phyloP scores from a whole-genome alignment of 2,113 vertebrate species.

The Speoplatyrhinus poulsoni region DNA sequence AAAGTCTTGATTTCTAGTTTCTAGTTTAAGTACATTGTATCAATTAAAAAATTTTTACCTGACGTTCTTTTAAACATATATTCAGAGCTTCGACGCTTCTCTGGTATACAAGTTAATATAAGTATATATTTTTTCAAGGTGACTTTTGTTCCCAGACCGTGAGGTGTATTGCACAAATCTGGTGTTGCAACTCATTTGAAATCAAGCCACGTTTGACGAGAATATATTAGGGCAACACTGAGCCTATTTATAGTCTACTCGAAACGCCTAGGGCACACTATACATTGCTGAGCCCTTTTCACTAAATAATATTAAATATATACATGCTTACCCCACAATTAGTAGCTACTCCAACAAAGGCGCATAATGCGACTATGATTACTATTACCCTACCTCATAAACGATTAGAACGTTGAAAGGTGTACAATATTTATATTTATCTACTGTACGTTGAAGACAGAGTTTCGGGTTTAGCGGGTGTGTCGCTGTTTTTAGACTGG shows the following conservation, averaged over 20 bases:
- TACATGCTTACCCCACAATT: background rate
- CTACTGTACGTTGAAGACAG: constrained; percentile 23
- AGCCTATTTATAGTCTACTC: constrained; percentile 45
- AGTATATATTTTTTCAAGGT: background rate
- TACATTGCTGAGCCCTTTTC: background rate
- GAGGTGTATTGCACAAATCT: background rate
- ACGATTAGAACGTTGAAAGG: background rate
- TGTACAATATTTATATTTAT: background rate
- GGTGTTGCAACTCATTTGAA: constrained; percentile 12
- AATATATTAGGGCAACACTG: constrained; percentile 40
- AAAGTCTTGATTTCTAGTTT: too few relatives aligned
- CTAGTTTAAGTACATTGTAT: too few relatives aligned
- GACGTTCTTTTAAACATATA: too few relatives aligned
- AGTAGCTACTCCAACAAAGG: too few relatives aligned
- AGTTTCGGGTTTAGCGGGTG: constrained; percentile 10
- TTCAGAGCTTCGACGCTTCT: too few relatives aligned
- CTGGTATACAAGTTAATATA: too few relatives aligned
- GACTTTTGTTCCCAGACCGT: background rate
- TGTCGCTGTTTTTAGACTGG: constrained; percentile 21
- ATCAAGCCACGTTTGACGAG: constrained; percentile 33
- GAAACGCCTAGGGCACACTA: too few relatives aligned
- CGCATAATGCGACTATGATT: too few relatives aligned
- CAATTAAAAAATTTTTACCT: too few relatives aligned
- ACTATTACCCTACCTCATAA: background rate
- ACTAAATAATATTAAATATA: background rate